These are phyloP conservation scores for Bombus waltoni DNA, from an alignment of 1,140 invertebrate species.

Conservation along the genomic window DNA sequence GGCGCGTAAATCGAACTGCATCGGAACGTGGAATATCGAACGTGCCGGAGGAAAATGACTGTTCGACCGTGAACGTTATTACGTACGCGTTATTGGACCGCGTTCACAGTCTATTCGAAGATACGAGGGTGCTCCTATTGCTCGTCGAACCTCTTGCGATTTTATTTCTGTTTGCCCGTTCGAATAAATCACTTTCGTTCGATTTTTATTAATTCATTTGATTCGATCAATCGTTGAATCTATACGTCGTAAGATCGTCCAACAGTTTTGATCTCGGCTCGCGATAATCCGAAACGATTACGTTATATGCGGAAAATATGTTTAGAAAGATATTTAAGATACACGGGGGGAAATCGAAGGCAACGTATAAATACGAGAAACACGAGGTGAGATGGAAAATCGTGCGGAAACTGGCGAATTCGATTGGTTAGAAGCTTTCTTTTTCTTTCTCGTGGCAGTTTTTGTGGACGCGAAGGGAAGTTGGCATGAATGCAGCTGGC, in stretches of 20 bases:
- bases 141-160: neutral
- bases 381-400: too few species aligned
- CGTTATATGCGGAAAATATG: too few species aligned
- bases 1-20: neutral
- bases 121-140: too few species aligned
- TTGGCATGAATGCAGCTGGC: neutral
- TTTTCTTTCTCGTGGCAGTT: neutral
- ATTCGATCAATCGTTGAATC: too few species aligned
- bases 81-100: neutral
- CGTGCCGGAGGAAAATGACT: neutral
- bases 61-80: conserved; percentile 5
- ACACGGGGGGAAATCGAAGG: neutral
- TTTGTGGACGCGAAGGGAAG: neutral
- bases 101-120: neutral
- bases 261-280: too few species aligned
- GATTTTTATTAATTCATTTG: too few species aligned
- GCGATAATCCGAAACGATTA: too few species aligned
- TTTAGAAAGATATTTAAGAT: neutral
- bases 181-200: neutral
- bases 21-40: neutral
- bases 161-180: neutral
- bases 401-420: too few species aligned
- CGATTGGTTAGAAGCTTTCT: neutral
- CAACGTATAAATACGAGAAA: neutral
- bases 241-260: too few species aligned